Base-by-base conservation (phyloP, 2,797 vertebrate species). In the Crenuchus spilurus region DNA sequence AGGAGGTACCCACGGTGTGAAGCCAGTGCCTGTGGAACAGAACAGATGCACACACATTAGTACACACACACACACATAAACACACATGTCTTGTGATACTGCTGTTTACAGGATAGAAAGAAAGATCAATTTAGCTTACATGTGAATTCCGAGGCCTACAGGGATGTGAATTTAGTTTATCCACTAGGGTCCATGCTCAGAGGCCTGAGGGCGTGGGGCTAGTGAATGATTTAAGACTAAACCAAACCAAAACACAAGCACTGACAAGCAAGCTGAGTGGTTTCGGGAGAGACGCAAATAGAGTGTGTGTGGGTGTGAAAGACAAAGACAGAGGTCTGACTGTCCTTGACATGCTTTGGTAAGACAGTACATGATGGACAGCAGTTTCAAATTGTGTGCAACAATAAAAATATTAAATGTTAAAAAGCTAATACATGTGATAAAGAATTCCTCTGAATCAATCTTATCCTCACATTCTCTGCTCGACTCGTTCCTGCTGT, bases 1-100 rank as follows among this genome's bases (percentile, higher is more conserved):
- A 95, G 78, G 1, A 95, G 89, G 87, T 95, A 95, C 39, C 91
- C 92, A 0, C 94, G 92, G 83, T 94, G 94, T 80, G 94, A 92
- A n/a, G 94, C 92, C 24, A 95, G 84, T 31, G 94, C 92, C 94
- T 95, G 75, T 9, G 71, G 82, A 79, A 72, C 8, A 18, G 0
- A 52, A 0, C n/a, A n/a, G n/a, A n/a, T n/a, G n/a, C n/a, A 75
- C 3, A 30, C 6, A 39, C 11, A 39, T 39, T 0, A 77, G 28
- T 9, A 18, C 11, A 58, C 37, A 18, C 5, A 16, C 22, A 41
- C 39, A 37, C 31, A 68, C 16, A n/a, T n/a, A n/a, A n/a, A n/a
- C n/a, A n/a, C n/a, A n/a, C n/a, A n/a, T n/a, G n/a, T n/a, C n/a
- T n/a, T n/a, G n/a, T n/a, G n/a, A n/a, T n/a, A n/a, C n/a, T n/a